These are phyloP conservation scores for Brachyalestes nurse DNA, from an alignment of 2,797 vertebrate species.

Conservation along the genomic window DNA sequence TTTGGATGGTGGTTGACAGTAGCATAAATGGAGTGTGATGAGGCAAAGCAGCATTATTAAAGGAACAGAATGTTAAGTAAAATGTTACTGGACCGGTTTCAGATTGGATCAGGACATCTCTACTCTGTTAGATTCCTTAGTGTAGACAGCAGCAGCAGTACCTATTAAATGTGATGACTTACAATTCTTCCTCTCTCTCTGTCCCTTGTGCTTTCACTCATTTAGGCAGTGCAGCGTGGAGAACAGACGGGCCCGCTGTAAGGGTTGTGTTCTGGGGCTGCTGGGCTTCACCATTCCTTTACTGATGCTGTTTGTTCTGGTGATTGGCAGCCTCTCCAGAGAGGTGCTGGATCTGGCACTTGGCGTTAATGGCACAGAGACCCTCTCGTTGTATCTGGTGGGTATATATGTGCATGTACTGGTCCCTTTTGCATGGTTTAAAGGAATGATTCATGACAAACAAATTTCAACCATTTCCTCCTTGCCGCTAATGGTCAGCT, in stretches of 20 bases:
- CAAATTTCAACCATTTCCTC: no score
- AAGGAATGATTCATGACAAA: no score
- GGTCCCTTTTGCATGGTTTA: neutral
- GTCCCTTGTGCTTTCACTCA: constrained; percentile 14
- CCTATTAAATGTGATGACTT: neutral
- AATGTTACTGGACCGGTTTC: no score
- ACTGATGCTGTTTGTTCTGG: constrained; percentile 74
- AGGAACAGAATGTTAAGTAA: no score
- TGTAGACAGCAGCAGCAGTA: neutral
- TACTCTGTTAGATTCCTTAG: no score
- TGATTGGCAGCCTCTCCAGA: constrained; percentile 75
- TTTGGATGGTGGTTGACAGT: no score
- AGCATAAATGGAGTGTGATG: no score
- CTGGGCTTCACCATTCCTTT: constrained; percentile 80
- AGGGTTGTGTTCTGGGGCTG: constrained; percentile 79
- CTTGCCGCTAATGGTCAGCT: no score
- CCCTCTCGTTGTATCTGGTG: constrained; percentile 79
- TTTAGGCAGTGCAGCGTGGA: constrained; percentile 67
- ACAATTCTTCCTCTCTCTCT: neutral
- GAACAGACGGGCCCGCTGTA: constrained; percentile 79
- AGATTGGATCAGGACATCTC: no score
- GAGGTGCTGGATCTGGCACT: constrained; percentile 73
- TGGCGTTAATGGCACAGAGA: constrained; percentile 71
- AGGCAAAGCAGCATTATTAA: no score
- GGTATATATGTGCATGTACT: constrained; percentile 37